Evolutionary conservation across 2,888 invertebrate species (phyloP).

Genomic region (Patella caerulea): DNA sequence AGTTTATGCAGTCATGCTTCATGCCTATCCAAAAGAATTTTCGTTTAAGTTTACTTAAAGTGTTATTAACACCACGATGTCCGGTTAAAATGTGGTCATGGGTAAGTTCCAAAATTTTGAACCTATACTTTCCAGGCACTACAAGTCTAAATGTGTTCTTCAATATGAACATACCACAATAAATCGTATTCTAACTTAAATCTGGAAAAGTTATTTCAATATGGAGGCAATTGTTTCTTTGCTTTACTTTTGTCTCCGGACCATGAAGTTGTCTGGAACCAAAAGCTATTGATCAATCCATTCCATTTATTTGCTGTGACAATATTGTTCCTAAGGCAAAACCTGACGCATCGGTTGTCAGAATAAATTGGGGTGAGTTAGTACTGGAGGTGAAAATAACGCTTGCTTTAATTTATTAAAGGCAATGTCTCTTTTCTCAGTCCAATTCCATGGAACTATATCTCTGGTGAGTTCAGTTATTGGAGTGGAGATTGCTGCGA

Average conservation of each 20-base stretch:
- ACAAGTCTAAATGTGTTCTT: background rate
- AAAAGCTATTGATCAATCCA: background rate
- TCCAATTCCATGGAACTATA: background rate
- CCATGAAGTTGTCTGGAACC: background rate
- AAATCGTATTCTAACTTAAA: background rate
- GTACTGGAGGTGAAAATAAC: background rate
- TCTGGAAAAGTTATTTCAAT: background rate
- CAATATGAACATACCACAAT: background rate
- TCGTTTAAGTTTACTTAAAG: background rate
- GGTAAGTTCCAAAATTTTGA: background rate
- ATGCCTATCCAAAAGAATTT: background rate
- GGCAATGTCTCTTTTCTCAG: background rate
- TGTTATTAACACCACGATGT: background rate
- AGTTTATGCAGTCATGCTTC: background rate
- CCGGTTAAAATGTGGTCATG: background rate
- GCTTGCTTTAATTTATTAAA: background rate
- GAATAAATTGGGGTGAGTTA: background rate
- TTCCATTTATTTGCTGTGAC: conserved; percentile 10
- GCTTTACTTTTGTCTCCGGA: background rate
- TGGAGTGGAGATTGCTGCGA: background rate
- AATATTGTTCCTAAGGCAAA: background rate
- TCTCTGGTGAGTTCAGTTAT: background rate
- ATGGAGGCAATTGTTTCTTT: conserved; percentile 2
- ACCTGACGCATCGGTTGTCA: background rate
- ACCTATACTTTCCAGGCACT: background rate